A percentile compares a stretch with the other conserved stretches of the same genome.
Conservation (phyloP, 2,797 vertebrate species). For the Gallinago solitaria region DNA sequence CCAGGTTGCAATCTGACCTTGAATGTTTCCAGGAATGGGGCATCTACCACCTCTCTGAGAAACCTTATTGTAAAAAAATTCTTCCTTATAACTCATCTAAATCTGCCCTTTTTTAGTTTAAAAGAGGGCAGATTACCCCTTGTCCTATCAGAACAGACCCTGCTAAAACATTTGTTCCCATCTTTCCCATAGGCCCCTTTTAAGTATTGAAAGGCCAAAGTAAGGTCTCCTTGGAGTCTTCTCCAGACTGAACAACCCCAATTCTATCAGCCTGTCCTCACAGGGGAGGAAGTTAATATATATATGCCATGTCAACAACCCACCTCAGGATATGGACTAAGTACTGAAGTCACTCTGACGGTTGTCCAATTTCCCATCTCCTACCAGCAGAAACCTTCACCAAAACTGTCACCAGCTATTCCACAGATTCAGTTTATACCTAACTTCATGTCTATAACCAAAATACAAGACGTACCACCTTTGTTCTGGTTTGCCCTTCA, state of each 20-base stretch:
- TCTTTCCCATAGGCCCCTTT: background rate
- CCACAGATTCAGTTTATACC: background rate
- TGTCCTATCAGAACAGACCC: background rate
- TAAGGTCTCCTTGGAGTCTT: too few relatives aligned
- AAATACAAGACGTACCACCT: background rate
- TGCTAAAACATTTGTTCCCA: background rate
- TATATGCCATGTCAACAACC: background rate
- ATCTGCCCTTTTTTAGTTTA: background rate
- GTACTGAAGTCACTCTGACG: background rate
- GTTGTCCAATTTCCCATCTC: background rate
- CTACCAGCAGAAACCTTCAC: background rate
- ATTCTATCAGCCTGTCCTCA: too few relatives aligned
- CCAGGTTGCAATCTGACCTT: background rate
- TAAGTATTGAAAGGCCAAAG: background rate
- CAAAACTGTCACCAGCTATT: background rate
- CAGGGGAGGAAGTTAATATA: background rate
- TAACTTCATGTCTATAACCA: background rate
- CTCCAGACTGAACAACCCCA: too few relatives aligned
- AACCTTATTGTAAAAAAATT: background rate
- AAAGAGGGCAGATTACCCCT: background rate
- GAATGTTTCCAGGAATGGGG: background rate
- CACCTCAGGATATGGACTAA: background rate
- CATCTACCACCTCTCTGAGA: background rate
- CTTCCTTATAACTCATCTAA: background rate
- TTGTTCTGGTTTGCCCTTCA: background rate